A percentile compares a stretch with the other conserved stretches of the same genome.
Conservation (phyloP, 2,797 vertebrate species). For the Columba guinea region DNA sequence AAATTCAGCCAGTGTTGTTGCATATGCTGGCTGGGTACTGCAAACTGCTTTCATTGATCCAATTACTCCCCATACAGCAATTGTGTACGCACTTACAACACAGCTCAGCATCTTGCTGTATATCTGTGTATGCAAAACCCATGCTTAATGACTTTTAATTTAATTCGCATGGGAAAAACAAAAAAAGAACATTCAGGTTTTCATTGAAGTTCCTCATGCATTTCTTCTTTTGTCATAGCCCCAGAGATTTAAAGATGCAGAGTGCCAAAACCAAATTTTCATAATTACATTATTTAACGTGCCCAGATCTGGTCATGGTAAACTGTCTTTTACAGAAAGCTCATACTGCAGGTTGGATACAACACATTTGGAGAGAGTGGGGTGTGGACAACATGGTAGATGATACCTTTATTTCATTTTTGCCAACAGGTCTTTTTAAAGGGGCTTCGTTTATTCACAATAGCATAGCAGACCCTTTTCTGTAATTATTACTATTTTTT, state of each 20-base stretch:
- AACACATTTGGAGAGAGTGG: background rate
- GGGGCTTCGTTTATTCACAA: background rate
- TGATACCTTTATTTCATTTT: background rate
- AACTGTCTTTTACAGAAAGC: background rate
- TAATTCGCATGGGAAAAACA: background rate
- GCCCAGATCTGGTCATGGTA: background rate
- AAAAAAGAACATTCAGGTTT: background rate
- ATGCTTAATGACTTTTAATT: background rate
- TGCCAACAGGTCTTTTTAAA: background rate
- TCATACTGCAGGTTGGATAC: background rate
- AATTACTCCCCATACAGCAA: background rate
- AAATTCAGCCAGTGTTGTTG: background rate
- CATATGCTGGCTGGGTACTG: background rate
- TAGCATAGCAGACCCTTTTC: background rate
- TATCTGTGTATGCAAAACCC: background rate
- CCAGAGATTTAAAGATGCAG: background rate
- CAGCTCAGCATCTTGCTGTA: background rate
- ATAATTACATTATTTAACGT: background rate
- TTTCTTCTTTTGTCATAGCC: background rate
- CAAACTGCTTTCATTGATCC: slow-evolving; percentile 8
- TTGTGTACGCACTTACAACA: accelerated
- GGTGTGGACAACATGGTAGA: background rate
- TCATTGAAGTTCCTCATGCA: background rate
- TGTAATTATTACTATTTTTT: background rate
- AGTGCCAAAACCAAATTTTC: background rate